A percentile compares a stretch with the other conserved stretches of the same genome.
Evolutionary conservation across 2,888 invertebrate species (phyloP).

Genomic region (Acanthosoma haemorrhoidale): DNA sequence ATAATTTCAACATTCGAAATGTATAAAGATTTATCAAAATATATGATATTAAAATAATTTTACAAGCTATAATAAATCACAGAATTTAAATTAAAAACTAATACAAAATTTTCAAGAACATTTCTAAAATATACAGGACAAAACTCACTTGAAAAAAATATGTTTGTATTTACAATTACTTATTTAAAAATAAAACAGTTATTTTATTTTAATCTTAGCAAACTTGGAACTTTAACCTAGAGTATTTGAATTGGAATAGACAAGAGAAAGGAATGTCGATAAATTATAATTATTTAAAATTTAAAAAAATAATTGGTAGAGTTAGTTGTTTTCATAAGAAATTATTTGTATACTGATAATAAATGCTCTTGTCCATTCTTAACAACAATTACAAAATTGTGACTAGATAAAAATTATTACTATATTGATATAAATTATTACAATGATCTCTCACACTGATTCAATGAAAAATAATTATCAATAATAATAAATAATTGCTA

Average conservation of each 20-base stretch:
- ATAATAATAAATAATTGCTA: too few species aligned
- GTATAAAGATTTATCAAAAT: too few species aligned
- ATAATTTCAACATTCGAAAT: too few species aligned
- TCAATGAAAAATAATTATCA: too few species aligned
- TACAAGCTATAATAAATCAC: constrained; percentile 21
- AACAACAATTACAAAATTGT: neutral
- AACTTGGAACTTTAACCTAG: constrained; percentile 12
- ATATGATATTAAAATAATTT: too few species aligned
- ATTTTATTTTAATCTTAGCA: neutral
- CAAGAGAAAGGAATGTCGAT: neutral
- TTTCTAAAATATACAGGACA: constrained; percentile 24
- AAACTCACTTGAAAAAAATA: constrained; percentile 48
- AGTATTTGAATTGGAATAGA: neutral
- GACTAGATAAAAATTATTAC: constrained; percentile 2
- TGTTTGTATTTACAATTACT: constrained; percentile 13
- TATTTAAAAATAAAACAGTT: constrained; percentile 23
- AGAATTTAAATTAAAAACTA: constrained; percentile 20
- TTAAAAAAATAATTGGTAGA: neutral
- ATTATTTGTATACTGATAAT: neutral
- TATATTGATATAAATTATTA: too few species aligned
- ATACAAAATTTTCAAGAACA: constrained; percentile 25
- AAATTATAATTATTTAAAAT: neutral
- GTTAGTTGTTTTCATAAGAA: neutral
- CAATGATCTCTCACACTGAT: too few species aligned
- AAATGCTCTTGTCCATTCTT: neutral